A percentile compares a stretch with the other conserved stretches of the same genome.
Evolutionary conservation across 2,888 invertebrate species (phyloP).

Genomic region (Tenthredo scrophulariae): DNA sequence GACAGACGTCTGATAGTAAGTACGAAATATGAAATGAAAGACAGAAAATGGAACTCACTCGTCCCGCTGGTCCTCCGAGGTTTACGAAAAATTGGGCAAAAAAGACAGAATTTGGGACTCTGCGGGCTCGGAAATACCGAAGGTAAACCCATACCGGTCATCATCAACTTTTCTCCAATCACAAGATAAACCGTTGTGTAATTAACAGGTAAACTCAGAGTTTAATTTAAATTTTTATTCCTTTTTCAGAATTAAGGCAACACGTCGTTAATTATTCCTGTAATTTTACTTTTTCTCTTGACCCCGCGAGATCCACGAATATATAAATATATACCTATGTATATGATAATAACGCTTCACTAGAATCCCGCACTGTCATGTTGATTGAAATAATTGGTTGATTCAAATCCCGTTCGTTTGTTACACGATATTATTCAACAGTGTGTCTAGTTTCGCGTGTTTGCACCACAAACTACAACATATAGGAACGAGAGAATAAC

Average conservation of each 20-base stretch:
- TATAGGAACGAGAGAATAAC: slow-evolving; percentile 34
- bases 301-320: background rate
- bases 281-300: background rate
- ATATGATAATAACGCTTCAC: background rate
- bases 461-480: slow-evolving; percentile 30
- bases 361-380: background rate
- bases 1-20: background rate
- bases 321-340: background rate
- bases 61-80: background rate
- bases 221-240: background rate
- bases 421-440: slow-evolving; percentile 6
- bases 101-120: background rate
- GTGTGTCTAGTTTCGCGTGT: slow-evolving; percentile 31
- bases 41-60: slow-evolving; percentile 24
- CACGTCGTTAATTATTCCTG: background rate
- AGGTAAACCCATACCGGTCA: slow-evolving; percentile 8
- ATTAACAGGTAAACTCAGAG: background rate
- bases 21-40: background rate
- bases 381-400: slow-evolving; percentile 45
- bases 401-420: slow-evolving; percentile 41
- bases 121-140: background rate
- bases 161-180: background rate
- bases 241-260: background rate
- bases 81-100: background rate
- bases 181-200: background rate